Base-by-base conservation (phyloP, 2,797 vertebrate genomes). In the Macroramphosus scolopax region DNA sequence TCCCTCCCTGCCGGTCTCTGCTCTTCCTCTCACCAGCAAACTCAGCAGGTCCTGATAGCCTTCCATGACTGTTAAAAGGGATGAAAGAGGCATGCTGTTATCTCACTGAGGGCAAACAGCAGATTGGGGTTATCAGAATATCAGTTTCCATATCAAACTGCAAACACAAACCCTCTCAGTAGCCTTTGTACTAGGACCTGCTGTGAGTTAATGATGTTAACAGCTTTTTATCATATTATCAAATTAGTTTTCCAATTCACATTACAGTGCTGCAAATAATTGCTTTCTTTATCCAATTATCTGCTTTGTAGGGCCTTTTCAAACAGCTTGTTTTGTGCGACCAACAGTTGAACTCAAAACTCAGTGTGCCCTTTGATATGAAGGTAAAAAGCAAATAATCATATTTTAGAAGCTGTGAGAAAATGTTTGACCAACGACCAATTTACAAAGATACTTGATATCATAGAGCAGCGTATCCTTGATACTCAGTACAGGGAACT, bases 101-200 rank as follows among this genome's bases (percentile, higher is more conserved):
- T 63, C 45, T 52, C 14, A 48, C 49, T 48, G 5, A 49, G 52
- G 55, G 51, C 69, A 68, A 56, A 31, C 50, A 22, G 59, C 48
- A 61, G 54, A 38, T 25, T 1, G 32, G 30, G 45, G 70, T 63
- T 72, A 81, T 83, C 80, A 57, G 26, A 24, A 22, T 52, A 75
- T 76, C 69, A 51, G 55, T 37, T 63, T 36, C 48, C 30, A 50
- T 51, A 75, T 75, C 48, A 51, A 53, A 76, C 54, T 37, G 63
- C 67, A 70, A 72, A 78, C 48, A 70, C 32, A 65, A 72, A 63
- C 71, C 37, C 44, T 37, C 44, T 54, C 16, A 30, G 24, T 25
- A 11, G 75, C 40, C 36, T 66, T 68, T 62, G 60, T 52, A 26
- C 47, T 42, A 9, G 47, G n/a, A 10, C 4, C 34, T 22, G 32